Base-by-base conservation (phyloP, 1,140 invertebrate genomes). In the Delia radicum region DNA sequence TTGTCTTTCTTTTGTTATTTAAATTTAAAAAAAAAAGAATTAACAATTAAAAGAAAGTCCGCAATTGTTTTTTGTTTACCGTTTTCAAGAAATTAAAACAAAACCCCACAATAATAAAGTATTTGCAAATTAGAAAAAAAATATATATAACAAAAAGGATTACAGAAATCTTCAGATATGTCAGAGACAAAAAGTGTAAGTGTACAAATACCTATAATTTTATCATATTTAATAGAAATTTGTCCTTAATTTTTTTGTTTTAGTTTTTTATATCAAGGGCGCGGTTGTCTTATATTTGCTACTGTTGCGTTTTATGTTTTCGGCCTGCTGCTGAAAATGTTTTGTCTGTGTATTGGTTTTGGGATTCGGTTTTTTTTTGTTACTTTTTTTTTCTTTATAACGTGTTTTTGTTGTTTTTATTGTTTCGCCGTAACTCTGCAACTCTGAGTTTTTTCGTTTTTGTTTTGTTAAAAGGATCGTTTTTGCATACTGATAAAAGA, bases 141-240 rank as follows among this genome's bases (percentile, higher is more conserved):
- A 33, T 4, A 33, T 6, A 37, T 3, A 37, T 13, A 37, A 13
- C 13, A 21, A n/a, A 42, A n/a, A n/a, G n/a, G n/a, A n/a, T n/a
- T n/a, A n/a, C n/a, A n/a, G n/a, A n/a, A n/a, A n/a, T n/a, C n/a
- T n/a, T n/a, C n/a, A 28, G 84, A 84, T 78, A 84, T 84, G 82
- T 81, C 82, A 78, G 82, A 84, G 77, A 84, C 82, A 76, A 82
- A 84, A 81, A 81, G 82, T 78, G 82, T 84, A 79, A 84, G 82
- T 84, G 67, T 48, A 48, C 18, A 65, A 13, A n/a, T 21, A 10
- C 13, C 21, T 27, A 7, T 55, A 6, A 7, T 24, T 55, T 2
- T 55, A 21, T 21, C n/a, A 55, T 21, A 42, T 13, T 42, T 42
- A 13, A 42, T 10, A n/a, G n/a, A n/a, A 55, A 55, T 29, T 55